A percentile compares a stretch with the other conserved stretches of the same genome.
Conservation (phyloP, 2,113 vertebrate species). For the Eupsittula cactorum region DNA sequence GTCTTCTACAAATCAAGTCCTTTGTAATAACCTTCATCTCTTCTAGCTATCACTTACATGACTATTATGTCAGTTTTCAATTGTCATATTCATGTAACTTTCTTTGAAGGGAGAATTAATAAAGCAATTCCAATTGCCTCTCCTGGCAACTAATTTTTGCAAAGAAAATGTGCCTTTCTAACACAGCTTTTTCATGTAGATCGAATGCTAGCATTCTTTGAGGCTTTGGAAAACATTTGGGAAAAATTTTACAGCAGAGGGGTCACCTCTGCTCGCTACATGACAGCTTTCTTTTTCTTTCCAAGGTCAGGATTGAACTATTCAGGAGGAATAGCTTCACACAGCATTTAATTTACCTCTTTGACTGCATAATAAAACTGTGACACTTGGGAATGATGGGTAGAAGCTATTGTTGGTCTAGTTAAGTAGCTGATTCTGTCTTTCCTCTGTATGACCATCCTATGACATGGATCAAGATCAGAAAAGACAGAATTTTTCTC, state of each 20-base stretch:
- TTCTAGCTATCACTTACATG: background rate
- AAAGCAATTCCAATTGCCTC: background rate
- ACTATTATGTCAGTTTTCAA: background rate
- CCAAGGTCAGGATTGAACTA: background rate
- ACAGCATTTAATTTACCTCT: background rate
- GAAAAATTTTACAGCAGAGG: background rate
- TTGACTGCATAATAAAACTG: background rate
- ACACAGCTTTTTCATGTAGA: background rate
- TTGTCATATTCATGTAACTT: background rate
- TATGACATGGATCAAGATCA: background rate
- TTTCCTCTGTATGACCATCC: background rate
- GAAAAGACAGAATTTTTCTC: background rate
- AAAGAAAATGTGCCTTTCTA: background rate
- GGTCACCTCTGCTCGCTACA: background rate
- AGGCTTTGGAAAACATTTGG: background rate
- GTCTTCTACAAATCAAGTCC: background rate
- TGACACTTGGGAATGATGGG: background rate
- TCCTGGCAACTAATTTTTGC: background rate
- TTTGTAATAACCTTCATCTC: background rate
- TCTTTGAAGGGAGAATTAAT: background rate
- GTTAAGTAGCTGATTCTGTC: background rate
- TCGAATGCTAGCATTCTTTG: background rate
- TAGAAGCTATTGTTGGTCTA: background rate
- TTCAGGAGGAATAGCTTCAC: background rate
- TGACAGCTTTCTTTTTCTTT: background rate